Percentiles rank a stretch among this genome's conserved stretches.
Evolutionary conservation across 2,888 invertebrate species (phyloP).

Genomic region (Lordiphosa fenestrarum): DNA sequence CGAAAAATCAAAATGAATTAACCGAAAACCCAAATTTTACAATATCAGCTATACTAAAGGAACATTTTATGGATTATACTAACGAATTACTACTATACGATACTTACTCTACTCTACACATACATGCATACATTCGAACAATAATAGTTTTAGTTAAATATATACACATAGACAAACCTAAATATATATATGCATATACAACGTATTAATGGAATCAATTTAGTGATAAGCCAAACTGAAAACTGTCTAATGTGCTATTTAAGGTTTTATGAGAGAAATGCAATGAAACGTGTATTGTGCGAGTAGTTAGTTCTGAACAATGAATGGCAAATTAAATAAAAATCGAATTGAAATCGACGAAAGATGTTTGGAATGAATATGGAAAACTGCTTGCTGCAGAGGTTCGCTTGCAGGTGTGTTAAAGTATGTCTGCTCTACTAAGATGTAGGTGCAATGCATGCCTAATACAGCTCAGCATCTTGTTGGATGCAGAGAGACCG

Average conservation of each 20-base stretch:
- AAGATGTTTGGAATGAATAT: constrained; percentile 48
- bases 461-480: no score
- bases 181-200: no score
- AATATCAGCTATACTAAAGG: constrained; percentile 26
- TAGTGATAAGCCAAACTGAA: constrained; percentile 36
- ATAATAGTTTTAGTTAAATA: constrained; percentile 67
- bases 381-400: no score
- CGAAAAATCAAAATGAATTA: constrained; percentile 57
- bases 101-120: background rate
- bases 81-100: constrained; percentile 19
- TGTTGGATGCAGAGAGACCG: no score
- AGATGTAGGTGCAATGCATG: no score
- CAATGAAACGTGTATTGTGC: constrained; percentile 38
- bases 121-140: constrained; percentile 60
- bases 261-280: constrained; percentile 33
- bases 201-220: constrained; percentile 17
- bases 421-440: no score
- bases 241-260: constrained; percentile 28
- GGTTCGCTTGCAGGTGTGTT: no score
- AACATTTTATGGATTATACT: constrained; percentile 36
- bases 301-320: constrained; percentile 18
- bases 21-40: constrained; percentile 32
- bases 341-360: constrained; percentile 42
- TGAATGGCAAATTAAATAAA: constrained; percentile 39
- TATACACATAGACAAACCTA: constrained; percentile 4